Conservation (phyloP, 2,113 vertebrate species). For the Antigone vipio region DNA sequence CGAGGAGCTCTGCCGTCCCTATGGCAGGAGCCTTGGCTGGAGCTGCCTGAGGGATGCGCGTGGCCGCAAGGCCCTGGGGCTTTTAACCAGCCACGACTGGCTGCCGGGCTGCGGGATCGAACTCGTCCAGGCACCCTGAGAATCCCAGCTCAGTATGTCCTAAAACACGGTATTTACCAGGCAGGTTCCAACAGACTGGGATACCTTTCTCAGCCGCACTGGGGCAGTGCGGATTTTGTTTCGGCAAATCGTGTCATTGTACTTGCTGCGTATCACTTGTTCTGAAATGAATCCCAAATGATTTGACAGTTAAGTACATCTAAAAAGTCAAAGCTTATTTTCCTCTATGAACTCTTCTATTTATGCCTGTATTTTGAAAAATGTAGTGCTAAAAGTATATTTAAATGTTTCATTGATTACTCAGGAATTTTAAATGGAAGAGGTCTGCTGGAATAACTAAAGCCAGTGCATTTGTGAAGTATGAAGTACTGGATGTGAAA, state of each 20-base stretch:
- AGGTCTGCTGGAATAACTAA: neutral
- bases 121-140: neutral
- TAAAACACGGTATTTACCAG: accelerated
- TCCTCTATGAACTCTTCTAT: neutral
- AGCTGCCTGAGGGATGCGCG: no score
- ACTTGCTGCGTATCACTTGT: no score
- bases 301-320: neutral
- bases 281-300: neutral
- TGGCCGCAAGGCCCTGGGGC: accelerated
- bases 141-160: neutral
- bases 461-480: neutral
- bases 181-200: neutral
- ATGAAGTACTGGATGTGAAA: neutral
- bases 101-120: neutral
- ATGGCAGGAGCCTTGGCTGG: neutral
- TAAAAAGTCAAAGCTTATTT: neutral
- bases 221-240: neutral
- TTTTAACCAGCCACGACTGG: neutral
- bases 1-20: neutral
- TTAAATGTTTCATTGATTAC: neutral
- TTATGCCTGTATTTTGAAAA: neutral
- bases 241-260: accelerated
- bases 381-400: neutral
- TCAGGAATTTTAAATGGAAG: neutral
- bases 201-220: neutral